phyloP scores from a whole-genome alignment of 2,888 invertebrate species.

The Yponomeuta evonymella region DNA sequence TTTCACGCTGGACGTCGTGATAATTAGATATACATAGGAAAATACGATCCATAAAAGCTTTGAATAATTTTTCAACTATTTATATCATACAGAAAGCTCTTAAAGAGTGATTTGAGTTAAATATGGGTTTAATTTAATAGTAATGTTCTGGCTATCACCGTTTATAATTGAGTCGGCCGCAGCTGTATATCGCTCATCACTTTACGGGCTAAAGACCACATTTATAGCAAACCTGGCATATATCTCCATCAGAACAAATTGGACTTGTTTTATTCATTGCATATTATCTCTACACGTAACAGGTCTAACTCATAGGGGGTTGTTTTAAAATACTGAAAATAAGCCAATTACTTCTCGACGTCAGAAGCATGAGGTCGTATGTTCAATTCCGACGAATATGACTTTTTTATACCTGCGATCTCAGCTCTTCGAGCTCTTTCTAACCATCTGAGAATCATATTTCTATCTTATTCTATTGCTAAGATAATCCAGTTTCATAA shows the following conservation, averaged over 20 bases:
- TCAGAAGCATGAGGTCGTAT: no score
- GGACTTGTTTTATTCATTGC: not conserved
- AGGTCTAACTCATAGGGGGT: no score
- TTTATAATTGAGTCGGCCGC: not conserved
- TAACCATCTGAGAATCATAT: no score
- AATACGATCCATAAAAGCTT: conserved; percentile 33
- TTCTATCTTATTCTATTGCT: no score
- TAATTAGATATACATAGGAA: conserved; percentile 30
- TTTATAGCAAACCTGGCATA: not conserved
- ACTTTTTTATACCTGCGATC: no score
- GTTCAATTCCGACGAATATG: no score
- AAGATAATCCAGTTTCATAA: no score
- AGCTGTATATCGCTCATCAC: not conserved
- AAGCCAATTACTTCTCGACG: no score
- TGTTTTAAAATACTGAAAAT: no score
- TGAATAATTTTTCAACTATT: not conserved
- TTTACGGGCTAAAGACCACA: not conserved
- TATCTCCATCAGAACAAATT: not conserved
- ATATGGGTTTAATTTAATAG: conserved; percentile 9
- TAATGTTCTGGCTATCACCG: conserved; percentile 7
- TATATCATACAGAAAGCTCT: not conserved
- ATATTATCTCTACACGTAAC: not conserved
- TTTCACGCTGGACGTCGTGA: conserved; percentile 36
- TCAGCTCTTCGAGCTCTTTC: no score
- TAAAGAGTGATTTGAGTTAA: not conserved